phyloP scores from a whole-genome alignment of 2,888 invertebrate genomes.

The Rhagonycha fulva region DNA sequence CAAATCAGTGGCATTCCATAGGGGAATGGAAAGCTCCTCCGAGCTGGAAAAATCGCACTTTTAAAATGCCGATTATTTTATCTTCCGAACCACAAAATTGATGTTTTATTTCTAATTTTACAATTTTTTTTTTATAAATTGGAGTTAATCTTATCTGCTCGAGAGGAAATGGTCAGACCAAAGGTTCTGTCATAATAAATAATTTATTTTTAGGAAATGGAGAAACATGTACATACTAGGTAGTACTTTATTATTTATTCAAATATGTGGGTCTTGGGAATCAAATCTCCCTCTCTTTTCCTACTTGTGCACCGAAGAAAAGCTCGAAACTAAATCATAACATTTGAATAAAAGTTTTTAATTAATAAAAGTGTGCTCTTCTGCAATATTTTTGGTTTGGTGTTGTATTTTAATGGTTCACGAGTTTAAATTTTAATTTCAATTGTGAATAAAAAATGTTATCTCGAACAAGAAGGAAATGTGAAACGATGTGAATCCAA shows the following conservation, averaged over 20 bases:
- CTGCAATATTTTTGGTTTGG: neutral
- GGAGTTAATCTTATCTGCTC: neutral
- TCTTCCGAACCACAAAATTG: neutral
- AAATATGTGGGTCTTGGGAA: neutral
- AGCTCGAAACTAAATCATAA: neutral
- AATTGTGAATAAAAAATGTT: conserved; percentile 19
- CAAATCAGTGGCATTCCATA: neutral
- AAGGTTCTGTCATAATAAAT: neutral
- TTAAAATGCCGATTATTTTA: neutral
- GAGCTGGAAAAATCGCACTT: neutral
- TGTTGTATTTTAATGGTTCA: neutral
- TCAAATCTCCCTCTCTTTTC: neutral
- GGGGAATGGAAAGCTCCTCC: neutral
- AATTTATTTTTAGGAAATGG: neutral
- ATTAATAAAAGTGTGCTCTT: neutral
- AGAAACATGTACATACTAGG: neutral
- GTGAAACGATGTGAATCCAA: conserved; percentile 45
- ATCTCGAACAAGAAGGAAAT: conserved; percentile 37
- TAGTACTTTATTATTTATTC: neutral
- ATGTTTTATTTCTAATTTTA: neutral
- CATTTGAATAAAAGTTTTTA: neutral
- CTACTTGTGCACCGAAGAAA: neutral
- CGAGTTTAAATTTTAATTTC: conserved; percentile 1
- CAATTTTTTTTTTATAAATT: neutral
- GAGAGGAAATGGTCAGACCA: neutral